phyloP scores from a whole-genome alignment of 2,888 invertebrate species.

The Rhogogaster chlorosoma region DNA sequence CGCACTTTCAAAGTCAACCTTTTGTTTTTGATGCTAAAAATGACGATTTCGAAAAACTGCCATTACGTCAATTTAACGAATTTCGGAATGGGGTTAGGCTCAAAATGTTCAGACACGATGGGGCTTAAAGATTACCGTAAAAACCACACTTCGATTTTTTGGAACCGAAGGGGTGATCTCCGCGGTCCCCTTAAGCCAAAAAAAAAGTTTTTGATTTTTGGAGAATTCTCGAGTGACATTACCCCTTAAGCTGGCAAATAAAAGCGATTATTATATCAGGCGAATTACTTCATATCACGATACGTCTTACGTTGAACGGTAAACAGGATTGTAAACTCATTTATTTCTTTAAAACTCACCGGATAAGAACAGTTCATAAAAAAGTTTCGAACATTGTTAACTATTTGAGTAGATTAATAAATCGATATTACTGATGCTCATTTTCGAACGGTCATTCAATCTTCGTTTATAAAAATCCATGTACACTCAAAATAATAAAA shows the following conservation, averaged over 20 bases:
- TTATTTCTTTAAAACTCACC: background rate
- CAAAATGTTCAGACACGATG: too few relatives aligned
- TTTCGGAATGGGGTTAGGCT: too few relatives aligned
- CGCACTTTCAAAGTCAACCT: too few relatives aligned
- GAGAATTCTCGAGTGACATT: too few relatives aligned
- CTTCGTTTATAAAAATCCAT: background rate
- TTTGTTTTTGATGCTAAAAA: too few relatives aligned
- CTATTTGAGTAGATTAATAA: background rate
- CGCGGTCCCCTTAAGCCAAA: too few relatives aligned
- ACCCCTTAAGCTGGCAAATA: background rate
- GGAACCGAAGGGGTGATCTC: too few relatives aligned
- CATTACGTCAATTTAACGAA: too few relatives aligned
- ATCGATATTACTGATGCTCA: background rate
- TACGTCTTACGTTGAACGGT: background rate
- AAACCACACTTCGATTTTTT: too few relatives aligned
- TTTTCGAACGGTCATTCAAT: background rate
- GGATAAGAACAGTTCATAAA: background rate
- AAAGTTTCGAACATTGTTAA: background rate
- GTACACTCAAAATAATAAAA: background rate
- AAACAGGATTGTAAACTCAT: background rate
- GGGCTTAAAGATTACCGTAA: too few relatives aligned
- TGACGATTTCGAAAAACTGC: too few relatives aligned
- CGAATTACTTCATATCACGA: background rate
- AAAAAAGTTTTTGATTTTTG: too few relatives aligned
- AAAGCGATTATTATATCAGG: background rate